A percentile compares a stretch with the other conserved stretches of the same genome.
Conservation (phyloP, 1,140 invertebrate species). For the Muscidifurax raptorellus region DNA sequence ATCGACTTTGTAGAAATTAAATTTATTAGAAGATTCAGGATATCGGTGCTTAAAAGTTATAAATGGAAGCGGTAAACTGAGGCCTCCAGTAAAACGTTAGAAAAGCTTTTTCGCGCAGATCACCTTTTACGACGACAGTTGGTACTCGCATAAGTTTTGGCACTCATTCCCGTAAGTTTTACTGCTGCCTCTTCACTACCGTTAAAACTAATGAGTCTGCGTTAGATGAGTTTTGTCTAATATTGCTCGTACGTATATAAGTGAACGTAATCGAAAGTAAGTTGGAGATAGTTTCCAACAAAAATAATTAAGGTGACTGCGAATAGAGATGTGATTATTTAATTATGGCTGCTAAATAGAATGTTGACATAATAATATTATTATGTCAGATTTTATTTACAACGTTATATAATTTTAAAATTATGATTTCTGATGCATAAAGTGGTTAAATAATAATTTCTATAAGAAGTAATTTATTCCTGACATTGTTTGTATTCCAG, state of each 20-base stretch:
- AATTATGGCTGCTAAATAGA: too few species aligned
- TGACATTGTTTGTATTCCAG: not conserved
- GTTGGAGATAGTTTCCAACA: not conserved
- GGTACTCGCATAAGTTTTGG: constrained; percentile 6
- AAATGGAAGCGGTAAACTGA: not conserved
- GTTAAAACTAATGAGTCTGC: not conserved
- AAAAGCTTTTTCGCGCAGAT: not conserved
- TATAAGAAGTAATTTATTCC: too few species aligned
- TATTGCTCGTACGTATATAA: not conserved
- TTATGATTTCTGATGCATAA: too few species aligned
- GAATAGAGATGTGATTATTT: too few species aligned
- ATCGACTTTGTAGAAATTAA: too few species aligned
- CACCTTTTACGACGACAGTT: constrained; percentile 7
- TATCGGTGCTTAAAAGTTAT: not conserved
- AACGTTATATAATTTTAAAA: too few species aligned
- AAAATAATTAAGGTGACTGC: not conserved
- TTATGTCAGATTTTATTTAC: too few species aligned
- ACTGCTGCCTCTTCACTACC: not conserved
- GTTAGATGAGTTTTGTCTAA: constrained; percentile 2
- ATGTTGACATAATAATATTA: too few species aligned
- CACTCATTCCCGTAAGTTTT: not conserved
- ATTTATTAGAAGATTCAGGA: too few species aligned
- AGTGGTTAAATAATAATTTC: too few species aligned
- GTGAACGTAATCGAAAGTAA: not conserved
- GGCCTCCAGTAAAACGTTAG: not conserved